Evolutionary conservation across 1,140 invertebrate species (phyloP), one percentile per base, ranked within the genome.

Genomic region (Hycleus phaleratus): DNA sequence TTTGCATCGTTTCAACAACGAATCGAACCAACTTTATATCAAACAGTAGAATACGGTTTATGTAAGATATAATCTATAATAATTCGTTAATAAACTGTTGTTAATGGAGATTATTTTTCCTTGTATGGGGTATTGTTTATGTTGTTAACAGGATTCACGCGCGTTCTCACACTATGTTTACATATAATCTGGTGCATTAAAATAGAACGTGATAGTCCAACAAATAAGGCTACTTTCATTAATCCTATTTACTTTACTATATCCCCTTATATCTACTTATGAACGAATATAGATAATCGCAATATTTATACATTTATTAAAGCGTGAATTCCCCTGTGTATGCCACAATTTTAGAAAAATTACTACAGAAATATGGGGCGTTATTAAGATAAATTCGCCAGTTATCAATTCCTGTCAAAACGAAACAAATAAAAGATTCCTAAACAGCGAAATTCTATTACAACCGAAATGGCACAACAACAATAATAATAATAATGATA

Each of bases 181-280:
- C 32, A 5, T 32, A 32, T 32, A 32, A 32, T 32, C 32, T 32
- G 32, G 32, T 32, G 42, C 12, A 53, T 46, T 53, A 46, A 53
- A 46, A 46, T 26, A 42, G 32, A 53, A 53, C 51, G 51, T 53
- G 51, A 53, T 53, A 53, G 40, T 32, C 51, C 51, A 53, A 45
- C 38, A 53, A 53, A 53, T 53, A 53, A 45, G 43, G 46, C 51
- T 53, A 46, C 51, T 53, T 46, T 26, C 45, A 44, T 40, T 53
- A 53, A 53, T 53, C 51, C 43, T 53, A 52, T 52, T 44, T 44
- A 43, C 50, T 43, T 40, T 52, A 40, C 24, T 39, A 39, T 26
- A 18, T 43, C 39, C 39, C 42, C 5, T 44, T 32, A 32, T 32
- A 32, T 32, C 1, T 32, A 52, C 50, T 44, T 52, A 52, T 44